Percentiles rank a stretch among this genome's conserved stretches.
Conservation (phyloP, 2,888 invertebrate species). For the Stenichneumon culpator region DNA sequence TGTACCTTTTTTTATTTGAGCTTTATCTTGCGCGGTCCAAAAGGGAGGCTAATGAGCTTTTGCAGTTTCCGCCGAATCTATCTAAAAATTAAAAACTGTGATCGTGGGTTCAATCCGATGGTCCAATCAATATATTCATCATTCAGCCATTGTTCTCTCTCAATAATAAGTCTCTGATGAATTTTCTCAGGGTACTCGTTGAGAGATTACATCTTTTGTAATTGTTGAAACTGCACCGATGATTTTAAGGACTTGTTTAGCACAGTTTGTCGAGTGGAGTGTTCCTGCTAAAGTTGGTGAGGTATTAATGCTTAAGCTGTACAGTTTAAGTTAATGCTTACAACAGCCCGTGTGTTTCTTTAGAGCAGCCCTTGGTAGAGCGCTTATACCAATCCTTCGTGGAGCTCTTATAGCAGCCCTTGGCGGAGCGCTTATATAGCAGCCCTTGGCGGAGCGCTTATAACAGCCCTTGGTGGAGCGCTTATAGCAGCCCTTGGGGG, state of each 20-base stretch:
- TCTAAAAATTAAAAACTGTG: background rate
- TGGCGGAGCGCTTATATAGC: background rate
- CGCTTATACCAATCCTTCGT: no score
- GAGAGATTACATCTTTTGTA: background rate
- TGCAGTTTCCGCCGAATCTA: no score
- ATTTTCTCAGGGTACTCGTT: background rate
- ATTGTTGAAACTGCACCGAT: no score
- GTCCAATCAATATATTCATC: constrained; percentile 21
- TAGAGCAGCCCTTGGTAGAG: no score
- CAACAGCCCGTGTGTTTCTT: background rate
- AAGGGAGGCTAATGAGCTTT: no score
- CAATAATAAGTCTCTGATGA: background rate
- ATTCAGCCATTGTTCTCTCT: background rate
- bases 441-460: background rate
- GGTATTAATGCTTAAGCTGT: background rate
- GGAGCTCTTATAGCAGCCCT: no score
- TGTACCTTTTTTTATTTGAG: background rate
- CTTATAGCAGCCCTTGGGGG: no score
- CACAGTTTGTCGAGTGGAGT: background rate
- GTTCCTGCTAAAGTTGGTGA: background rate
- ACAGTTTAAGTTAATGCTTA: background rate
- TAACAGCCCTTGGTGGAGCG: background rate
- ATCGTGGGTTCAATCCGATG: background rate
- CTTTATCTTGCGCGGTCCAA: no score
- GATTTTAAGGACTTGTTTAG: no score